Conservation (phyloP, 2,888 invertebrate species). For the Rambutsinella grinnellia region DNA sequence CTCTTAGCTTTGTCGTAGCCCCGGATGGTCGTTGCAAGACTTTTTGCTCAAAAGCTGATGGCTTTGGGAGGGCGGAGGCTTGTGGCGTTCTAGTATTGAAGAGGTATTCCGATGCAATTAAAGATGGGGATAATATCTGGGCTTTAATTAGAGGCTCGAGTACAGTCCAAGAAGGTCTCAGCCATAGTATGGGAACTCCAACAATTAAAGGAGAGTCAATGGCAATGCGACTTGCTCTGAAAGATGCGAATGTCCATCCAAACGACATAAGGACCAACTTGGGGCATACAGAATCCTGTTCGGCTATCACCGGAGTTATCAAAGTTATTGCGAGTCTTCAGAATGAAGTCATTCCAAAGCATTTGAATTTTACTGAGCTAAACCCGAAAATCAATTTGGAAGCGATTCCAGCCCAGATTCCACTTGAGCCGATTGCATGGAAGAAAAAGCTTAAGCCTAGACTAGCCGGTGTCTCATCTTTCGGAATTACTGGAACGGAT, state of each 20-base stretch:
- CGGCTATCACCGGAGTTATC: conserved; percentile 33
- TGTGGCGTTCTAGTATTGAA: conserved; percentile 43
- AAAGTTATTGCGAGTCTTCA: conserved; percentile 51
- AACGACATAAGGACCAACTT: conserved; percentile 74
- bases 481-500: conserved; percentile 51
- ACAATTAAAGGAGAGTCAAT: conserved; percentile 40
- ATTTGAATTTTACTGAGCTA: conserved; percentile 38
- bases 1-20: conserved; percentile 38
- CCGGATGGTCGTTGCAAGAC: conserved; percentile 23
- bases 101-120: conserved; percentile 47
- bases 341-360: conserved; percentile 53
- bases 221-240: conserved; percentile 46
- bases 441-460: conserved; percentile 25
- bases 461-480: conserved; percentile 37
- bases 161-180: conserved; percentile 43
- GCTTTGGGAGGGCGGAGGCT: conserved; percentile 17
- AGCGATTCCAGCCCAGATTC: conserved; percentile 51
- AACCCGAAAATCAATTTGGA: conserved; percentile 57
- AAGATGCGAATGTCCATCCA: conserved; percentile 82
- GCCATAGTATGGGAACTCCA: conserved; percentile 51
- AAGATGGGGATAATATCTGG: conserved; percentile 30
- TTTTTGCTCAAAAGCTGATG: conserved; percentile 14
- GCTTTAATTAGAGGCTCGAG: conserved; percentile 48
- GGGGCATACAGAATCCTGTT: conserved; percentile 46
- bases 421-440: conserved; percentile 25